Evolutionary conservation across 2,888 invertebrate species (phyloP).

Genomic region (Meiosimyza decipiens): DNA sequence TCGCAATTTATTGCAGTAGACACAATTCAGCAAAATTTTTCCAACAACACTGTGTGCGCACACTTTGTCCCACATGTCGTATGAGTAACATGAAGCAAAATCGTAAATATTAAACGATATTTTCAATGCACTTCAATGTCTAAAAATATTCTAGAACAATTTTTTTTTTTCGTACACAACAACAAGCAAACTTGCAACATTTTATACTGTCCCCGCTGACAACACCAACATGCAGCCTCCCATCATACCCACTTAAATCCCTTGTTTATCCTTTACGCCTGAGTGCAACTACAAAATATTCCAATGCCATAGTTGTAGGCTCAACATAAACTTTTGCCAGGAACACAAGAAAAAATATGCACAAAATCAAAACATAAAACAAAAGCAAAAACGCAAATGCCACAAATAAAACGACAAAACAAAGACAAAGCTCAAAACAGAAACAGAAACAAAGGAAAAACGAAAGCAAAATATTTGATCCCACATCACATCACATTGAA

Average conservation of each 20-base stretch:
- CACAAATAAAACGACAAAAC: not conserved
- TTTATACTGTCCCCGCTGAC: too few relatives aligned
- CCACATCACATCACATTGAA: slow-evolving; percentile 33
- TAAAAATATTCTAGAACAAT: too few relatives aligned
- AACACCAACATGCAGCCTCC: too few relatives aligned
- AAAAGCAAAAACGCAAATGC: not conserved
- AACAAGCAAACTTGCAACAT: too few relatives aligned
- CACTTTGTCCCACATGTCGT: too few relatives aligned
- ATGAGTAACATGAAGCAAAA: too few relatives aligned
- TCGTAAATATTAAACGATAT: too few relatives aligned
- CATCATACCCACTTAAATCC: slow-evolving; percentile 28
- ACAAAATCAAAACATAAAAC: not conserved
- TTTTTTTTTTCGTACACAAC: too few relatives aligned
- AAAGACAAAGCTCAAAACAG: not conserved
- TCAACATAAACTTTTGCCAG: slow-evolving; percentile 16
- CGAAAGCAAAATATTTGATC: slow-evolving; percentile 29
- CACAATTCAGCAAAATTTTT: too few relatives aligned
- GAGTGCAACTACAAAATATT: slow-evolving; percentile 50
- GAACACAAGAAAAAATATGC: not conserved
- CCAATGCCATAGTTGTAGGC: slow-evolving; percentile 19
- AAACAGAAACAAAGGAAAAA: not conserved
- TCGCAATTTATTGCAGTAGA: too few relatives aligned
- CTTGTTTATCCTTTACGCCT: slow-evolving; percentile 52
- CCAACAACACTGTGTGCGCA: too few relatives aligned
- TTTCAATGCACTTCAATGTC: too few relatives aligned